These are phyloP conservation scores for Alectoris magna DNA, from an alignment of 2,797 vertebrate species.

Conservation along the genomic window DNA sequence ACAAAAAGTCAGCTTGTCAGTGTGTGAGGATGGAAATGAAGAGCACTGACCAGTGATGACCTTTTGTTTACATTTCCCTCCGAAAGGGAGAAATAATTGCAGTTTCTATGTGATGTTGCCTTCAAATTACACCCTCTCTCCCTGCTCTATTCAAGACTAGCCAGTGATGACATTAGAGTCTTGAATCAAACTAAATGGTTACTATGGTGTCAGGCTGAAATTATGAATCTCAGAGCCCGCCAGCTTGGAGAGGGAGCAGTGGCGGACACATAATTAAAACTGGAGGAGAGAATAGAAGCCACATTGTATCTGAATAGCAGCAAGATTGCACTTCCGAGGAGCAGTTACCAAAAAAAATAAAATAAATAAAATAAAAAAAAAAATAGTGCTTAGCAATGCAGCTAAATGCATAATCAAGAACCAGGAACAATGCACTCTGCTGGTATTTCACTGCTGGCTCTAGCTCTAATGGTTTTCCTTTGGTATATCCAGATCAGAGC, in stretches of 20 bases:
- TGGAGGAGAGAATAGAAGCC: slow-evolving; percentile 67
- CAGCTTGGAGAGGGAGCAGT: slow-evolving; percentile 72
- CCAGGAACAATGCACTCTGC: slow-evolving; percentile 55
- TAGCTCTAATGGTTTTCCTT: not conserved
- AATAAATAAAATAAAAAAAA: not conserved
- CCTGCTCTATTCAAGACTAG: slow-evolving; percentile 75
- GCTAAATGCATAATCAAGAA: slow-evolving; percentile 59
- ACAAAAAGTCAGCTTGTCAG: slow-evolving; percentile 67
- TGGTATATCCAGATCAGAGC: not conserved
- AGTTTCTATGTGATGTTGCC: slow-evolving; percentile 69
- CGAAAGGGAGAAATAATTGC: slow-evolving; percentile 79
- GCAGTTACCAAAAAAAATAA: not conserved
- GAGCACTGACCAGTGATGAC: slow-evolving; percentile 73
- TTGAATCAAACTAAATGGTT: slow-evolving; percentile 82
- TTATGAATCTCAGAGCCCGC: slow-evolving; percentile 76
- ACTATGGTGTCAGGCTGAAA: slow-evolving; percentile 84
- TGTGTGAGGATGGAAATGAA: slow-evolving; percentile 63
- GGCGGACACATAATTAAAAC: slow-evolving; percentile 76
- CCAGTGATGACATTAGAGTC: slow-evolving; percentile 80
- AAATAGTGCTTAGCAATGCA: slow-evolving; percentile 66
- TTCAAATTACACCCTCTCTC: slow-evolving; percentile 73
- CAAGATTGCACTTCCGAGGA: slow-evolving; percentile 72
- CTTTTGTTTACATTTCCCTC: slow-evolving; percentile 79
- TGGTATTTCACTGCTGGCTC: slow-evolving; percentile 56
- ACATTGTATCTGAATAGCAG: slow-evolving; percentile 75